Evolutionary conservation across 2,888 invertebrate species (phyloP).

Genomic region (Cremastinae sp.): DNA sequence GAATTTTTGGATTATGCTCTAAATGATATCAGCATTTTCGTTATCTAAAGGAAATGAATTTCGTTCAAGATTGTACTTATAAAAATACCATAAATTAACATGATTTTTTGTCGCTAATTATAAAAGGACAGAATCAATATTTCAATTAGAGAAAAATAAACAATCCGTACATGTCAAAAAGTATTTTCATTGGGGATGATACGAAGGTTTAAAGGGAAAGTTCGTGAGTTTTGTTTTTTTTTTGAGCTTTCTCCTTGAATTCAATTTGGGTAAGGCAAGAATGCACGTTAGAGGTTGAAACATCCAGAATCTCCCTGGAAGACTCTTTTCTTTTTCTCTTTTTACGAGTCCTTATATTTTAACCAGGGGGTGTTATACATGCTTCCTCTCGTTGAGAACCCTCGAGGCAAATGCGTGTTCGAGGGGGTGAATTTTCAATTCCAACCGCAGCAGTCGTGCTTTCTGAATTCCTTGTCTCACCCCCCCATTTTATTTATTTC

Average conservation of each 20-base stretch:
- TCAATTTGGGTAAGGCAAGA: constrained; percentile 52
- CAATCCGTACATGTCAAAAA: neutral
- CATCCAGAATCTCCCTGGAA: constrained; percentile 40
- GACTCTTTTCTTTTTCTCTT: constrained; percentile 3
- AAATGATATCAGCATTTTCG: too few species aligned
- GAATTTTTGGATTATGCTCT: too few species aligned
- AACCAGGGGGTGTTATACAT: constrained; percentile 5
- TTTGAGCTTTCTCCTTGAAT: constrained; percentile 39
- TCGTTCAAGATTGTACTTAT: too few species aligned
- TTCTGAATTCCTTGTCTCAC: constrained; percentile 21
- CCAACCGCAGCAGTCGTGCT: constrained; percentile 49
- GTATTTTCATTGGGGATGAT: neutral
- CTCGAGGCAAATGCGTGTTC: constrained; percentile 54
- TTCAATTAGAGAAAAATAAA: neutral
- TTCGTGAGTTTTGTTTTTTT: constrained; percentile 30
- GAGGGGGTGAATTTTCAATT: constrained; percentile 58
- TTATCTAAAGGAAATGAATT: too few species aligned
- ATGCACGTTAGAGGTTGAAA: constrained; percentile 8
- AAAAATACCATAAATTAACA: too few species aligned
- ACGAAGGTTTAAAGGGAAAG: constrained; percentile 30
- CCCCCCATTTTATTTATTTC: neutral
- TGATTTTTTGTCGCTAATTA: neutral
- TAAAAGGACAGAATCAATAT: neutral
- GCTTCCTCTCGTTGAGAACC: constrained; percentile 48
- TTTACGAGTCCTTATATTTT: constrained; percentile 8